Evolutionary conservation across 2,113 vertebrate species (phyloP).

Genomic region (Semicossyphus pulcher): DNA sequence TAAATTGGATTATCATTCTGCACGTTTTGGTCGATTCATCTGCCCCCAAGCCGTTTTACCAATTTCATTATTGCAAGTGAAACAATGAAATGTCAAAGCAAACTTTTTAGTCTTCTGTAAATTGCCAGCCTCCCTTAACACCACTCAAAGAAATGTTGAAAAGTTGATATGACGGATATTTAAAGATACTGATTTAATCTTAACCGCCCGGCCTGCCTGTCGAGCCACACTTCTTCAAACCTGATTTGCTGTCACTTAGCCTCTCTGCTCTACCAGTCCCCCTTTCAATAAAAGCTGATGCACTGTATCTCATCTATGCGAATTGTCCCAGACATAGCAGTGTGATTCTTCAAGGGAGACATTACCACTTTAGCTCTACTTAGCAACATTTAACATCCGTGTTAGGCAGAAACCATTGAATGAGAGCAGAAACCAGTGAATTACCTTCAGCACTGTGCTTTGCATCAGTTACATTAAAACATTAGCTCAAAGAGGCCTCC

Average conservation of each 20-base stretch:
- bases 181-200: slow-evolving; percentile 36
- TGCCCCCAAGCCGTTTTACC: too few relatives aligned
- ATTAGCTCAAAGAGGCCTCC: slow-evolving; percentile 16
- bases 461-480: slow-evolving; percentile 20
- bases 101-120: slow-evolving; percentile 16
- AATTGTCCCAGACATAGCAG: slow-evolving; percentile 13
- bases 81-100: slow-evolving; percentile 20
- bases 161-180: slow-evolving; percentile 31
- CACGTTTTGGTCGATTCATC: too few relatives aligned
- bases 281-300: slow-evolving; percentile 19
- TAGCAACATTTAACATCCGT: slow-evolving; percentile 14
- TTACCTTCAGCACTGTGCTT: slow-evolving; percentile 11
- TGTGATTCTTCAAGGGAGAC: slow-evolving; percentile 4
- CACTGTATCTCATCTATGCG: not conserved
- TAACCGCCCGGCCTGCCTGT: slow-evolving; percentile 13
- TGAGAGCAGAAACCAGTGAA: slow-evolving; percentile 33
- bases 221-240: slow-evolving; percentile 9
- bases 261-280: slow-evolving; percentile 13
- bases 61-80: not conserved
- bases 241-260: slow-evolving; percentile 24
- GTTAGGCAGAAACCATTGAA: slow-evolving; percentile 24
- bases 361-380: slow-evolving; percentile 13
- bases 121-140: not conserved
- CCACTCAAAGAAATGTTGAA: not conserved
- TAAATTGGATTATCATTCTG: too few relatives aligned